These are phyloP conservation scores for Siderastrea siderea DNA, from an alignment of 92 coral and sea anemone species.

Conservation along the genomic window DNA sequence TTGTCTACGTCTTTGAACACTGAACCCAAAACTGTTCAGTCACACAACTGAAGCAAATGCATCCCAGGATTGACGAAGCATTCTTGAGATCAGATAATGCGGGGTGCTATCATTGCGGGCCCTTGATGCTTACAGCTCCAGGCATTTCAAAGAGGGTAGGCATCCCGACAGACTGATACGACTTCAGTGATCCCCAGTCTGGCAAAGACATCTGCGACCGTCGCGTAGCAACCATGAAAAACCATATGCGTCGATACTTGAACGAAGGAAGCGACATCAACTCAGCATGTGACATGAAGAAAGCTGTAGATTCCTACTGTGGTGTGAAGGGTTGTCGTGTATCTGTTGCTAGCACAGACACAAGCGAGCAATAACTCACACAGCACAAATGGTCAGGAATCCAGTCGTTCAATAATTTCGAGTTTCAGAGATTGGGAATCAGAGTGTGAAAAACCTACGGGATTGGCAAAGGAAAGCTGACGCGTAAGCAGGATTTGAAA, in stretches of 20 bases:
- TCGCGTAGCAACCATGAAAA: slow-evolving; percentile 70
- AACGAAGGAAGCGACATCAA: slow-evolving; percentile 72
- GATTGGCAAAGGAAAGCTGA: slow-evolving; percentile 60
- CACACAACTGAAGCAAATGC: not conserved
- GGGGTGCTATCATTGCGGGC: slow-evolving; percentile 64
- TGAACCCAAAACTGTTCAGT: not conserved
- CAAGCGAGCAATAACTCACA: slow-evolving; percentile 44
- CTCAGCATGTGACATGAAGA: slow-evolving; percentile 75
- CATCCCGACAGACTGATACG: slow-evolving; percentile 54
- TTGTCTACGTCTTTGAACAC: not conserved
- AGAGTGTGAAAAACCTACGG: slow-evolving; percentile 57
- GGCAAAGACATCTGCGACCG: no score
- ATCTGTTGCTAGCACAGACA: slow-evolving; percentile 60
- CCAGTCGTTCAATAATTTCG: slow-evolving; percentile 64
- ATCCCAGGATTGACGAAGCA: not conserved
- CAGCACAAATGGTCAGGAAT: slow-evolving; percentile 73
- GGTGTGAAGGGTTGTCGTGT: slow-evolving; percentile 69
- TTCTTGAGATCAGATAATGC: no score
- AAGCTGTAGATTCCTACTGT: slow-evolving; percentile 72
- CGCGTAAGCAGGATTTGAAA: slow-evolving; percentile 20
- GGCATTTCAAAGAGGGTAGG: slow-evolving; percentile 52
- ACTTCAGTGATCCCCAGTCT: slow-evolving; percentile 75
- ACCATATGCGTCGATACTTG: slow-evolving; percentile 66
- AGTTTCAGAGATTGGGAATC: slow-evolving; percentile 40
- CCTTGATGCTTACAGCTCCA: slow-evolving; percentile 54